Percentiles rank a stretch among this genome's conserved stretches.
Evolutionary conservation across 2,888 invertebrate genomes (phyloP).

Genomic region (Caenorhabditis wallacei): DNA sequence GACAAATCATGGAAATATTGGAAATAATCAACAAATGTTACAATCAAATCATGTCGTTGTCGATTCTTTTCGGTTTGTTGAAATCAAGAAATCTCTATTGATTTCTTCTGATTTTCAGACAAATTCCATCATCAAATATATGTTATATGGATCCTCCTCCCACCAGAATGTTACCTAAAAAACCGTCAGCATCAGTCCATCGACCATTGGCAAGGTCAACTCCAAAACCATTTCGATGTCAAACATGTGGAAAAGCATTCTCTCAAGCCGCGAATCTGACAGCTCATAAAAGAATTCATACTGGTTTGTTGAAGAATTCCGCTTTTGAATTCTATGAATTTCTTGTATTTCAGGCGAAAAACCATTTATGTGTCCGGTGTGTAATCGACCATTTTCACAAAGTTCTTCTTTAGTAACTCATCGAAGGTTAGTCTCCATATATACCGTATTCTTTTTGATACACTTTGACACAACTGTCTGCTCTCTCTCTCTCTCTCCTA

Average conservation of each 20-base stretch:
- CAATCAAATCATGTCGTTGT: slow-evolving; percentile 9
- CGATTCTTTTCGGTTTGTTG: slow-evolving; percentile 17
- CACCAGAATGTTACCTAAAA: slow-evolving; percentile 5
- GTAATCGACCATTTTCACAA: slow-evolving; percentile 96
- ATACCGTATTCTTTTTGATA: not conserved
- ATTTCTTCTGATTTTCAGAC: not conserved
- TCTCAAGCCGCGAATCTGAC: slow-evolving; percentile 96
- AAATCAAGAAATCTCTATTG: not conserved
- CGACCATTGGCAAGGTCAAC: slow-evolving; percentile 20
- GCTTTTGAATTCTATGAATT: not conserved
- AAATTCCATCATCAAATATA: not conserved
- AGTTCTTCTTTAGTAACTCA: slow-evolving; percentile 96
- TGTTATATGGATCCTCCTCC: slow-evolving; percentile 46
- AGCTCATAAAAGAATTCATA: slow-evolving; percentile 95
- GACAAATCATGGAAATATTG: slow-evolving; percentile 5
- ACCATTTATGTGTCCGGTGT: slow-evolving; percentile 97
- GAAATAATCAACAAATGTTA: slow-evolving; percentile 16
- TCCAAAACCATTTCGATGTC: slow-evolving; percentile 69
- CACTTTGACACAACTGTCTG: not conserved
- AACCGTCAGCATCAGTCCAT: not conserved
- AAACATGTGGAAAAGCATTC: slow-evolving; percentile 88
- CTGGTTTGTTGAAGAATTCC: slow-evolving; percentile 60
- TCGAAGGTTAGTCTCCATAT: slow-evolving; percentile 88
- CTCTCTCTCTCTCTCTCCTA: not conserved
- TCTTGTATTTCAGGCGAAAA: slow-evolving; percentile 90